Base-by-base conservation (phyloP, 2,113 vertebrate species). In the Eudyptes chrysolophus region DNA sequence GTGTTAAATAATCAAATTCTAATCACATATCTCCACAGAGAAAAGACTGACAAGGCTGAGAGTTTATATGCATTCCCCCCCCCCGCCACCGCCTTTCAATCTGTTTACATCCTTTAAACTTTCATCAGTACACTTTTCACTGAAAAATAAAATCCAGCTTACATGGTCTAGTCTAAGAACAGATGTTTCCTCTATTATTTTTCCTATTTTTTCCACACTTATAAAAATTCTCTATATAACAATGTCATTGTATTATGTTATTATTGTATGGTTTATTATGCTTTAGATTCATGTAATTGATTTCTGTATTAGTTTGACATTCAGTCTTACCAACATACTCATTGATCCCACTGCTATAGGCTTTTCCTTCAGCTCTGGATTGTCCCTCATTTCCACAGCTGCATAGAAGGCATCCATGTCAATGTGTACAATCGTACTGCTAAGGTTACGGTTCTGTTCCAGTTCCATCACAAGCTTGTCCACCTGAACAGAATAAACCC, bases 371-470 rank as follows among this genome's bases (percentile, higher is more conserved):
- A 99, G 88, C 81, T 99, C 99, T 55, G 99, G 99, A 79, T 98
- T 98, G 97, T 99, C 99, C 93, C 99, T 99, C 98, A 99, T 99
- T 98, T 99, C 99, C 85, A 99, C 99, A 52, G 99, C 99, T 87
- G 99, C 99, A 32, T 99, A 99, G 97, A 99, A 99, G 65, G 99
- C 99, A 83, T 99, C 99, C 99, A 99, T 99, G 94, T 99, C 99
- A 93, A 99, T 98, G 68, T 99, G 99, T 16, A 99, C 99, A 69
- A 99, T 99, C 22, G 99, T 98, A 57, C 95, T 98, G 61, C 89
- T 98, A 30, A 99, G 98, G 87, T 99, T 98, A 71, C 99, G 99
- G n/a, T 84, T 98, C 72, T 90, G 98, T 79, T 99, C 99, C 95
- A 99, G 83, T 13, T 98, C 98, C 38, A 95, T 29, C 32, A 96